Evolutionary conservation across 92 coral and sea anemone genomes (phyloP).

Genomic region (Paragorgia papillata): DNA sequence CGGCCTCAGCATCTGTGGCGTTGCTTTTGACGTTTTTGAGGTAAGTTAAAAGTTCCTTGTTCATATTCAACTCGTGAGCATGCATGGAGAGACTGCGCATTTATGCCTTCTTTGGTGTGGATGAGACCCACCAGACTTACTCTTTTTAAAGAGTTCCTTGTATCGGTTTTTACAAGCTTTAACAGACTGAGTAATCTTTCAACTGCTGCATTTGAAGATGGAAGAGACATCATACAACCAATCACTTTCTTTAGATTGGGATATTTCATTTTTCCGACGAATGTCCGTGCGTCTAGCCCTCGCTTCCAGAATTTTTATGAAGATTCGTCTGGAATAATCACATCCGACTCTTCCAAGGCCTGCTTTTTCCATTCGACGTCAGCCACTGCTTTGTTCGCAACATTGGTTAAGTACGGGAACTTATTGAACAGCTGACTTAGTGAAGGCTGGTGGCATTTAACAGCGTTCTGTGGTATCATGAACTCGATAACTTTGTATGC

Average conservation of each 20-base stretch:
- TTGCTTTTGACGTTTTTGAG: conserved; percentile 3
- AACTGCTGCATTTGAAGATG: conserved; percentile 10
- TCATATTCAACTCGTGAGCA: not conserved
- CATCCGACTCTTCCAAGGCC: not conserved
- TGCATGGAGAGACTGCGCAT: conserved; percentile 1
- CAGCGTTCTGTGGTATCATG: conserved; percentile 7
- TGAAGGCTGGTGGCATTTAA: not conserved
- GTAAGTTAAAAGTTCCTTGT: not conserved
- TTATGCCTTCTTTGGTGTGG: conserved; percentile 15
- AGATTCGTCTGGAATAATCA: not conserved
- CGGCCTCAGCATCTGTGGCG: not conserved
- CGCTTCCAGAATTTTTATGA: not conserved
- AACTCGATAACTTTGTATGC: not conserved
- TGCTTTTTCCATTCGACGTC: conserved; percentile 9
- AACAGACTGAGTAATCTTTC: not conserved
- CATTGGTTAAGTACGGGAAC: not conserved
- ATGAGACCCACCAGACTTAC: conserved; percentile 7
- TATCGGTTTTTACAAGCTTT: conserved; percentile 9
- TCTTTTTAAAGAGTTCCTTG: conserved; percentile 19
- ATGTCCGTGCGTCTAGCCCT: conserved; percentile 8
- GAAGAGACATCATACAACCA: conserved; percentile 18
- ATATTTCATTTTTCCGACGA: conserved; percentile 4
- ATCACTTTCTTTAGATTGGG: conserved; percentile 12
- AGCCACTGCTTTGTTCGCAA: not conserved
- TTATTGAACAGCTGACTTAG: not conserved